These are phyloP conservation scores for Pandion haliaetus DNA, from an alignment of 2,113 vertebrate species.

Conservation along the genomic window DNA sequence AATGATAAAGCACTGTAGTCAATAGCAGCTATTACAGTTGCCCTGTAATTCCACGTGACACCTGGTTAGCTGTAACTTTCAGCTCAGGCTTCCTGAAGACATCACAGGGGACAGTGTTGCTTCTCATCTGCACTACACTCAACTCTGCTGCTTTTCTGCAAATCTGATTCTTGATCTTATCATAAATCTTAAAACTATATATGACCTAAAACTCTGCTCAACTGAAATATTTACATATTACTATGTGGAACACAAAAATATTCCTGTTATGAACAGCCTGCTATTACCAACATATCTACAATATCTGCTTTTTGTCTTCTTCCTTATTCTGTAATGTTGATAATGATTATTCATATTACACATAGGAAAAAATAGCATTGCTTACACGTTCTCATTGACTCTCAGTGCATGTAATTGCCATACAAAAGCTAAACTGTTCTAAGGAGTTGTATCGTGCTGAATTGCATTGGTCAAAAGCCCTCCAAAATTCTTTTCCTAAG, in stretches of 20 bases:
- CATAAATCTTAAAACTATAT: neutral
- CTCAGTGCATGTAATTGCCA: neutral
- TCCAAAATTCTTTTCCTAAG: neutral
- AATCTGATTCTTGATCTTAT: neutral
- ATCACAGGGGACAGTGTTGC: neutral
- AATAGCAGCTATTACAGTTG: neutral
- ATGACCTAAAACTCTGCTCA: neutral
- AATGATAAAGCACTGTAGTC: neutral
- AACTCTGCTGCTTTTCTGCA: neutral
- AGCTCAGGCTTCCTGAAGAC: neutral
- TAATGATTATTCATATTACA: neutral
- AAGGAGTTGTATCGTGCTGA: neutral
- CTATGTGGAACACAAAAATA: neutral
- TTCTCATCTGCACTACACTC: neutral
- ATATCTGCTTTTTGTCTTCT: neutral
- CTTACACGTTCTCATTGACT: neutral
- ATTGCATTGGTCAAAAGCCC: neutral
- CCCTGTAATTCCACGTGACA: neutral
- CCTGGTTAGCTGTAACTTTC: neutral
- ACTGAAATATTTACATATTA: neutral
- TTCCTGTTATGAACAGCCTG: neutral
- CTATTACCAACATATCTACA: neutral
- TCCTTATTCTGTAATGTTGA: neutral
- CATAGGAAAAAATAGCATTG: neutral
- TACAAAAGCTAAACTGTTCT: neutral